These are phyloP conservation scores for Poeciliopsis turneri DNA, from an alignment of 2,797 vertebrate species.

Conservation along the genomic window DNA sequence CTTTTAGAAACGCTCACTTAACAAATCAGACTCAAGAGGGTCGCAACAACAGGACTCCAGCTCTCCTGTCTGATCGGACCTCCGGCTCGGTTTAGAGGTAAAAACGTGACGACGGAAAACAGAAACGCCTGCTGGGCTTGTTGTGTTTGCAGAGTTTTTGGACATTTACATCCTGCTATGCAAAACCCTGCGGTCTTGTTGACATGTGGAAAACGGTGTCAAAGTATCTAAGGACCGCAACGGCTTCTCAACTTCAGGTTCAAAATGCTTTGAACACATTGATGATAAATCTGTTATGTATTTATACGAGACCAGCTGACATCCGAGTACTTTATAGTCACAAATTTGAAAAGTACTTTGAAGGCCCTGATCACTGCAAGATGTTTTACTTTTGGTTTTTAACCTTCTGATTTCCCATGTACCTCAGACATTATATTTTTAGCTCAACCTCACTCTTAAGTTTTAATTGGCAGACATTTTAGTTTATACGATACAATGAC, in stretches of 20 bases:
- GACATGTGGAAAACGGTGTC: not conserved
- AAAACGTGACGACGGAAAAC: not conserved
- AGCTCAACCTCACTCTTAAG: not conserved
- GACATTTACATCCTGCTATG: not conserved
- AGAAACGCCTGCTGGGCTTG: not conserved
- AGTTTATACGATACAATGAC: not conserved
- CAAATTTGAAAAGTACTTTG: not conserved
- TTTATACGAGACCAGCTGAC: not conserved
- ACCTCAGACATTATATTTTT: not conserved
- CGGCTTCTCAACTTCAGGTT: not conserved
- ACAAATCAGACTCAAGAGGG: constrained; percentile 25
- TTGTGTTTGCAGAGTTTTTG: not conserved
- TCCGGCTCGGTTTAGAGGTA: constrained; percentile 68
- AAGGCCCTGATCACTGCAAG: not conserved
- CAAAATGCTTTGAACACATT: not conserved
- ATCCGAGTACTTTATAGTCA: not conserved
- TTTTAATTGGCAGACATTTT: not conserved
- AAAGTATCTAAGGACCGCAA: not conserved
- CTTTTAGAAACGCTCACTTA: constrained; percentile 25
- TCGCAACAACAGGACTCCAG: constrained; percentile 29
- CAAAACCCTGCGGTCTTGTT: not conserved
- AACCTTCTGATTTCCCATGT: not conserved
- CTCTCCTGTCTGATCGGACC: constrained; percentile 50
- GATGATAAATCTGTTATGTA: not conserved
- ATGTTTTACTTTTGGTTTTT: not conserved